These are phyloP conservation scores for Pollenia angustigena DNA, from an alignment of 2,888 invertebrate genomes.

Conservation along the genomic window DNA sequence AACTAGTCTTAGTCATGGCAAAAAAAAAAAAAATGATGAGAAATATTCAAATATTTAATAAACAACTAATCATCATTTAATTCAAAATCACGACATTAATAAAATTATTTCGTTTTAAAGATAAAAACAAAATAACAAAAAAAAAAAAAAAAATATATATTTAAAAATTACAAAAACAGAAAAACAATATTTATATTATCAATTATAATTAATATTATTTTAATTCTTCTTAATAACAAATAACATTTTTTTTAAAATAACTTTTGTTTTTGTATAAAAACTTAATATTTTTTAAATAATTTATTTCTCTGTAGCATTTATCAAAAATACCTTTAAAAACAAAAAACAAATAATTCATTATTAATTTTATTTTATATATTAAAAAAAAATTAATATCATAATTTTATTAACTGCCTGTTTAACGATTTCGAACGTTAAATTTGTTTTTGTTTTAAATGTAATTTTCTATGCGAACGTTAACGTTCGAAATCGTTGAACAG, in stretches of 20 bases:
- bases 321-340: too few species aligned
- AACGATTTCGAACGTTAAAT: too few species aligned
- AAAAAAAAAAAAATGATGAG: constrained; percentile 43
- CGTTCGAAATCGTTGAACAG: too few species aligned
- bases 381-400: not conserved
- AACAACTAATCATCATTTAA: constrained; percentile 14
- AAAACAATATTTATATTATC: constrained; percentile 12
- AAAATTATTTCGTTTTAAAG: constrained; percentile 1
- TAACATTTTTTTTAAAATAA: too few species aligned
- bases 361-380: not conserved
- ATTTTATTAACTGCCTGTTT: not conserved
- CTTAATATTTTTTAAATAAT: too few species aligned
- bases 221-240: not conserved
- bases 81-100: constrained; percentile 17
- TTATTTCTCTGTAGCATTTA: too few species aligned
- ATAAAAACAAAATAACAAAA: constrained; percentile 1
- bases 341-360: not conserved
- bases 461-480: too few species aligned
- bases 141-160: not conserved
- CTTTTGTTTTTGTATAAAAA: too few species aligned
- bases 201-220: not conserved
- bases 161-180: not conserved
- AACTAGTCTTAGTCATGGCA: constrained; percentile 60
- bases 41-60: not conserved
- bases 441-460: too few species aligned